Evolutionary conservation across 1,140 invertebrate species (phyloP), one percentile per base, ranked within the genome.

Genomic region (Drosophila bipectinata): DNA sequence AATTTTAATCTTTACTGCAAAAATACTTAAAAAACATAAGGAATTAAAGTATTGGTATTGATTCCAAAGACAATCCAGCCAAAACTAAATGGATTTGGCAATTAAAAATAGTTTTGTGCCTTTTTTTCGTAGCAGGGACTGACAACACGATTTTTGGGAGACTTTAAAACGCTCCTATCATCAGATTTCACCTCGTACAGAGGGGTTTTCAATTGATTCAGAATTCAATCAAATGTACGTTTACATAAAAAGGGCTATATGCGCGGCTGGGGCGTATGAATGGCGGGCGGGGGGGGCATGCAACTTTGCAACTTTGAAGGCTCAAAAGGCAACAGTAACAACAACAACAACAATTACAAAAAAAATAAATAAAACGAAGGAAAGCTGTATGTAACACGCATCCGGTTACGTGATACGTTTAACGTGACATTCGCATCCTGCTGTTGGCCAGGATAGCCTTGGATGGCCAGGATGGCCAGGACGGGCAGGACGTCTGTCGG

Each of bases 331-430:
- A n/a, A 12, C 41, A n/a, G 8, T 4, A 45, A 44, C 3, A 30
- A 61, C 21, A 21, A 21, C 21, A 21, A 21, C 2, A 21, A 21
- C 21, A 21, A 32, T 18, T 18, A 18, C 21, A 21, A 21, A 21
- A 21, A 62, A 32, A 44, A 39, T 44, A 52, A 18, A 64, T 26
- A 62, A 7, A 52, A 28, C 12, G 26, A 14, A 34, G 12, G 18
- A 15, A 8, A 45, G 60, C 45, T 39, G 41, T 39, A 72, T 72
- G 66, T 71, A 71, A 71, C 48, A 60, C 69, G 55, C 51, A 72
- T 73, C 66, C 66, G 62, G 60, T 45, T 67, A 67, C 63, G 63
- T 67, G 63, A 67, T 64, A 41, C 63, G 47, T 66, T 67, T 67
- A 67, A 67, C 63, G 63, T 67, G 63, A 67, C 63, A 67, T 53